Base-by-base conservation (phyloP, 2,113 vertebrate genomes). In the Puffinus mauretanicus region DNA sequence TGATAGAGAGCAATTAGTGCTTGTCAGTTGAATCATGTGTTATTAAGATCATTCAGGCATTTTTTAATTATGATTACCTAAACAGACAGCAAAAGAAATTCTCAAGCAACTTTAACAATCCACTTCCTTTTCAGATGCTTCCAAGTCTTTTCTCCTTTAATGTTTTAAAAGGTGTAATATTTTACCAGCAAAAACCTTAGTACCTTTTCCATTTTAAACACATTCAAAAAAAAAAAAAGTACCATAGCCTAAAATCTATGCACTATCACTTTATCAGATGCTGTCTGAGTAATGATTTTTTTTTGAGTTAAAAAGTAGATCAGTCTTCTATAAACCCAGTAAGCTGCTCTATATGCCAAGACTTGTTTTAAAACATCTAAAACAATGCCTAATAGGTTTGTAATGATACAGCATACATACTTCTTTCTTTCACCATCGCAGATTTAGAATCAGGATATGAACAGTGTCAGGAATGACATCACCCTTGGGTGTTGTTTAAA, bases 1-100 rank as follows among this genome's bases (percentile, higher is more conserved):
- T 97, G 98, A 98, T 98, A 98, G 95, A 98, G 98, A 98, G 98
- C 98, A 98, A 99, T 98, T 98, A 98, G 98, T 98, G 98, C 98
- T 98, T 98, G 98, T 98, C 98, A 98, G 98, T 97, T 98, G 98
- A 98, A 98, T 98, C 98, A 98, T 98, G 98, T 98, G 98, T 98
- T 98, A 98, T 98, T 98, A 98, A 98, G 98, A 98, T 98, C 98
- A 98, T 98, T 98, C 98, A 98, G 97, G 98, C 98, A 98, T 98
- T 98, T 98, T 98, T 98, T 98, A 98, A 98, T 98, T 98, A 98
- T 79, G 97, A 98, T 98, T 97, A 98, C 97, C 93, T 97, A 98
- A 98, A 98, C 97, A 98, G 98, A 98, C 98, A 98, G 98, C 97
- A 98, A 98, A 96, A 96, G 97, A 98, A 97, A 97, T 96, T 97